A percentile compares a stretch with the other conserved stretches of the same genome.
Conservation (phyloP, 2,797 vertebrate genomes). For the Tapera naevia region DNA sequence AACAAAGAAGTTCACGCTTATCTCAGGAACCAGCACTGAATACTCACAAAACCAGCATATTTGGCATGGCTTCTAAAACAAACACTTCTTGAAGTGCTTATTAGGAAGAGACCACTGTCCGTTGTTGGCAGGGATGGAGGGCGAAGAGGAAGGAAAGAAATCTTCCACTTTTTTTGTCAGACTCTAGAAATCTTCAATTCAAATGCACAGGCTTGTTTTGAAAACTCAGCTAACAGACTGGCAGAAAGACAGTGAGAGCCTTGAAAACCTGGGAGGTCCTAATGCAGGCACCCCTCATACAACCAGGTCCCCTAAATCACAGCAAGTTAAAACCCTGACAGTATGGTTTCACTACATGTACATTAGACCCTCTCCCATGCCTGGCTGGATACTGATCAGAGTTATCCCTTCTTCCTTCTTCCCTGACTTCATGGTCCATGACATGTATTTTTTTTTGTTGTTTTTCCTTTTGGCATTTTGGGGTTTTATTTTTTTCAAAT, state of each 20-base stretch:
- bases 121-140: not conserved
- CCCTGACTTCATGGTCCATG: not conserved
- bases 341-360: not conserved
- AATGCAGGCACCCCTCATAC: not conserved
- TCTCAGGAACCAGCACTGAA: not conserved
- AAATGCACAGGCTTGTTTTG: not conserved
- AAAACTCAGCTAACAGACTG: not conserved
- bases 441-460: no score
- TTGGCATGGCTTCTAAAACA: not conserved
- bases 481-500: not conserved
- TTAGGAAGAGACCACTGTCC: not conserved
- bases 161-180: not conserved
- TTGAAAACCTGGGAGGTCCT: not conserved
- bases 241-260: not conserved
- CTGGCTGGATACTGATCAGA: not conserved
- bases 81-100: not conserved
- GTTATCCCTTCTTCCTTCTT: not conserved
- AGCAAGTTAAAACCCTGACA: not conserved
- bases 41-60: not conserved
- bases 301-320: not conserved
- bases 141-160: conserved; percentile 17
- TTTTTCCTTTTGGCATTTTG: no score
- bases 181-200: not conserved
- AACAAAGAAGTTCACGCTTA: not conserved
- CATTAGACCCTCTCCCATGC: not conserved